Conservation (phyloP, 2,113 vertebrate genomes). For the Sialia sialis region DNA sequence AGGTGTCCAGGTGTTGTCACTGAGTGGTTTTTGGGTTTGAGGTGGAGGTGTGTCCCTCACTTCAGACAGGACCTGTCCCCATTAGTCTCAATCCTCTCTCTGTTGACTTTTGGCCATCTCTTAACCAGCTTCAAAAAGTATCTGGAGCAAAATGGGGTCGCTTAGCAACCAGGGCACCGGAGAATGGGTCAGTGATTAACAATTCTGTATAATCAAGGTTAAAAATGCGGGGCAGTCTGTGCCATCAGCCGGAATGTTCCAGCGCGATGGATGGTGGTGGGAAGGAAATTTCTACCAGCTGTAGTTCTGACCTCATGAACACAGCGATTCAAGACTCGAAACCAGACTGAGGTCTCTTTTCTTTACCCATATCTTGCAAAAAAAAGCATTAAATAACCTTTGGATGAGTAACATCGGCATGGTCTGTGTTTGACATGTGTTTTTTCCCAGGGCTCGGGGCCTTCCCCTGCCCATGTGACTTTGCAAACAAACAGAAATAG, state of each 20-base stretch:
- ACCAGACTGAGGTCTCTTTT: neutral
- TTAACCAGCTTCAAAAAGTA: conserved; percentile 27
- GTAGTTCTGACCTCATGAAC: neutral
- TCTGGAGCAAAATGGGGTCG: conserved; percentile 40
- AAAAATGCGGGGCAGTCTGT: conserved; percentile 31
- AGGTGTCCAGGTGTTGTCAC: fast-evolving
- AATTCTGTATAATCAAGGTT: conserved; percentile 53
- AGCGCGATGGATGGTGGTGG: neutral
- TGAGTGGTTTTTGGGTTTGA: too few species aligned
- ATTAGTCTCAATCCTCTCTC: neutral
- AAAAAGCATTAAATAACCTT: neutral
- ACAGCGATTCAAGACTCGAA: neutral
- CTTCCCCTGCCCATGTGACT: neutral
- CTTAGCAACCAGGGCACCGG: conserved; percentile 57
- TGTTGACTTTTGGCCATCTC: conserved; percentile 28
- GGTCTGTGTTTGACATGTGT: neutral
- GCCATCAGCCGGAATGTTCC: neutral
- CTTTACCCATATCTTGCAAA: neutral
- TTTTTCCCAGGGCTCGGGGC: neutral
- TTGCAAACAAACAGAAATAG: neutral
- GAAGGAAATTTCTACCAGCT: neutral
- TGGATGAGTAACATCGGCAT: neutral
- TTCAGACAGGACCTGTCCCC: neutral
- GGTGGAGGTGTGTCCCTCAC: fast-evolving
- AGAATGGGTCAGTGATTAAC: conserved; percentile 69